Base-by-base conservation (phyloP, 2,113 vertebrate species). In the Scytalopus superciliaris region DNA sequence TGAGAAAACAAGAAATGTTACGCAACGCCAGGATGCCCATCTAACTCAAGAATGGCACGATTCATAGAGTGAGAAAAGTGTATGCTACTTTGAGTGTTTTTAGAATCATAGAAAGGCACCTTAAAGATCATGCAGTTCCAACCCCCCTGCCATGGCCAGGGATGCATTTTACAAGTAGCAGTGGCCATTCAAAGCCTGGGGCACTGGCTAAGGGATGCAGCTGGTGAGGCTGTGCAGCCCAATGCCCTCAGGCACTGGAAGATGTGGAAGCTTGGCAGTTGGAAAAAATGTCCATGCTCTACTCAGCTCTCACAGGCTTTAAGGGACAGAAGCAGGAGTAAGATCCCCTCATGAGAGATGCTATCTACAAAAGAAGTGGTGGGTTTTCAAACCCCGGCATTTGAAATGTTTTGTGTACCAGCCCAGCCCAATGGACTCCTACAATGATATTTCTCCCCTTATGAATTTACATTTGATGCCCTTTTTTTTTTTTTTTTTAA, bases 301-400 rank as follows among this genome's bases (percentile, higher is more conserved):
- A 9, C 25, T 69, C 45, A 15, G 25, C 18, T 80, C n/a, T 66
- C 63, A 57, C 14, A 59, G 35, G 14, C 30, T 79, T 70, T 79
- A 42, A 75, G 12, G 56, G 31, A 47, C 2, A 35, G 19, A 75
- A 60, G 23, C 42, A 78, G 23, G 27, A 83, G 33, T 30, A 9
- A 12, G 15, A 70, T 70, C n/a, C 4, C 27, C 52, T 50, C 39
- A 70, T 0, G 0, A 42, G 23, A 76, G 11, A 18, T 62, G 28
- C 7, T 77, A 21, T 53, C 31, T 80, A 55, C 15, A 49, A 80
- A 53, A 73, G 19, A 56, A 69, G 44, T 24, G 6, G 3, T 22
- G 40, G 2, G 6, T n/a, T 85, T 84, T 63, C 33, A 72, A 59
- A 89, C 23, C 45, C 1, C 15, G 67, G 6, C 4, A 19, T 76